Conservation (phyloP, 2,113 vertebrate species). For the Hyaena hyaena region DNA sequence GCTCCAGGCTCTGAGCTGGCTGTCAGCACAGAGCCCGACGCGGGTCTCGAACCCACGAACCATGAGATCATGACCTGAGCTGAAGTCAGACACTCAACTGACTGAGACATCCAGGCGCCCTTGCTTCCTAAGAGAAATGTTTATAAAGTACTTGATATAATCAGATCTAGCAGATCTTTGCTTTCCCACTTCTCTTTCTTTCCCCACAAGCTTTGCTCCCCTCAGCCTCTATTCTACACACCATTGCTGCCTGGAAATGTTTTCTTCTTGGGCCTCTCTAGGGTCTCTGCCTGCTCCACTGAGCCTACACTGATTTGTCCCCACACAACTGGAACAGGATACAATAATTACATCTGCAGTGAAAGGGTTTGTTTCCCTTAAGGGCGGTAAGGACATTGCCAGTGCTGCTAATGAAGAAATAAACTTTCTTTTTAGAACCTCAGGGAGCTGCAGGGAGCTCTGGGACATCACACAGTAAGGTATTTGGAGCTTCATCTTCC, state of each 20-base stretch:
- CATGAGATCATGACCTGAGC: too few relatives aligned
- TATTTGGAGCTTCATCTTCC: neutral
- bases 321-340: neutral
- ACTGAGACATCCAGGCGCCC: too few relatives aligned
- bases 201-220: neutral
- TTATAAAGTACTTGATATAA: slow-evolving; percentile 19
- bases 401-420: neutral
- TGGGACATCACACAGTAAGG: neutral
- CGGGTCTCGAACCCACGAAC: too few relatives aligned
- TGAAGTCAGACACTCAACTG: too few relatives aligned
- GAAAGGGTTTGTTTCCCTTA: slow-evolving; percentile 21
- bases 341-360: slow-evolving; percentile 58
- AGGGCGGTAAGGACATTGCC: neutral
- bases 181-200: neutral
- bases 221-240: neutral
- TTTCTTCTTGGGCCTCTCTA: neutral
- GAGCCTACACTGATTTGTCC: slow-evolving; percentile 30
- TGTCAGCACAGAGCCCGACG: too few relatives aligned
- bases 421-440: neutral
- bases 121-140: slow-evolving; percentile 54
- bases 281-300: neutral
- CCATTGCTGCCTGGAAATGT: neutral
- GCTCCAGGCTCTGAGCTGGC: too few relatives aligned
- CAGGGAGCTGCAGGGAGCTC: neutral
- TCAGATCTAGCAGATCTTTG: neutral